Evolutionary conservation across 2,797 vertebrate species (phyloP).

Genomic region (Taenioides sp.): DNA sequence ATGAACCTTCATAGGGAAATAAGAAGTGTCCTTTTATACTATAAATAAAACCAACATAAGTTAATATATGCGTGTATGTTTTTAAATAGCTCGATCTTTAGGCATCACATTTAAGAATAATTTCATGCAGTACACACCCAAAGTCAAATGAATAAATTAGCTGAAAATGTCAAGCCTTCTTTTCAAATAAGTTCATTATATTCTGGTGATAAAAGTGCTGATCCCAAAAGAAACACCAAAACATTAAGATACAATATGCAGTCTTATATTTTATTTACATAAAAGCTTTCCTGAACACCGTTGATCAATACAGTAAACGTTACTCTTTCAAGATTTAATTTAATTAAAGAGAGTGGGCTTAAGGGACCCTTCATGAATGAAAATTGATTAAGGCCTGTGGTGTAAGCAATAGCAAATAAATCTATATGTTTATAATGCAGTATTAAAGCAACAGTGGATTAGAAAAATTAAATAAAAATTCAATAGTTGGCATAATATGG

Average conservation of each 20-base stretch:
- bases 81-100: constrained; percentile 24
- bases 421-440: constrained; percentile 1
- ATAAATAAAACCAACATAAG: too few relatives aligned
- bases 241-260: neutral
- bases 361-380: neutral
- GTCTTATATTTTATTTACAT: constrained; percentile 27
- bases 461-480: neutral
- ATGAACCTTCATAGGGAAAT: too few relatives aligned
- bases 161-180: constrained; percentile 21
- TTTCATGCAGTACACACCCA: constrained; percentile 30
- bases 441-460: constrained; percentile 2
- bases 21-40: too few relatives aligned
- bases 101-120: constrained; percentile 28
- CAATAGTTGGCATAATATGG: neutral
- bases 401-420: constrained; percentile 8
- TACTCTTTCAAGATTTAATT: constrained; percentile 10
- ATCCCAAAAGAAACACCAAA: constrained; percentile 23
- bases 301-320: constrained; percentile 14
- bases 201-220: constrained; percentile 22
- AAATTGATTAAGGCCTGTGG: neutral
- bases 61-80: too few relatives aligned
- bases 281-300: constrained; percentile 15
- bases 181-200: constrained; percentile 18
- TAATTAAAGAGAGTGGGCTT: constrained; percentile 17
- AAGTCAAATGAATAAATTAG: constrained; percentile 30